Base-by-base conservation (phyloP, 2,797 vertebrate species). In the Cyclopterus lumpus region DNA sequence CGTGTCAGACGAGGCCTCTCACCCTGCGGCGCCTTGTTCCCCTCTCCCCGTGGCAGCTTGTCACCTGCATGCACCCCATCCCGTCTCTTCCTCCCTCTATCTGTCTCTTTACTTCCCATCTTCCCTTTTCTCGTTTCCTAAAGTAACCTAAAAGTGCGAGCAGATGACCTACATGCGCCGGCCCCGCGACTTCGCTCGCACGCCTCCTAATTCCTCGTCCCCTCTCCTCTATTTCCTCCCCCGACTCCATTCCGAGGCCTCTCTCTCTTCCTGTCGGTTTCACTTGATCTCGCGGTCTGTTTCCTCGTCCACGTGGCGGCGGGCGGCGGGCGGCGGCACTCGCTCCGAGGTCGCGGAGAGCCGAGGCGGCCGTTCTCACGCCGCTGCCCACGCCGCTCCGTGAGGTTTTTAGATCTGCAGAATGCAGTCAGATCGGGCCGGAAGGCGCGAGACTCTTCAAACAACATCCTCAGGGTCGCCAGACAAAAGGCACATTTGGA, bases 1-100 rank as follows among this genome's bases (percentile, higher is more conserved):
- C 14, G 85, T 89, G 92, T 93, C 89, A 92, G 85, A 77, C 63
- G 60, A 88, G 87, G 86, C 86, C 80, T 85, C 82, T 91, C 85
- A 61, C 88, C 84, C 83, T 9, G 65, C 80, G 18, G 62, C 84
- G 80, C 82, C 75, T 74, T 46, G 82, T 73, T 88, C 78, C 66
- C 71, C 80, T 82, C 72, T 82, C 83, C 58, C 58, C 30, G 24
- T 90, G 86, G 87, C 90, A 83, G 81, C 86, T 80, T 89, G 83
- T 92, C 86, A 88, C 88, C 88, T 86, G 86, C 57, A n/a, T 44
- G n/a, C 69, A 38, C 71, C 79, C 80, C 66, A 22, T 80, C 69
- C 51, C 65, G 53, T 83, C 85, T 81, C 63, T n/a, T 81, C 71
- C 67, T 73, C 82, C 75, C 80, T 70, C 71, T 54, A 51, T 44